Evolutionary conservation across 2,888 invertebrate genomes (phyloP), one percentile per base, ranked within the genome.

Genomic region (Euzophera pinguis): DNA sequence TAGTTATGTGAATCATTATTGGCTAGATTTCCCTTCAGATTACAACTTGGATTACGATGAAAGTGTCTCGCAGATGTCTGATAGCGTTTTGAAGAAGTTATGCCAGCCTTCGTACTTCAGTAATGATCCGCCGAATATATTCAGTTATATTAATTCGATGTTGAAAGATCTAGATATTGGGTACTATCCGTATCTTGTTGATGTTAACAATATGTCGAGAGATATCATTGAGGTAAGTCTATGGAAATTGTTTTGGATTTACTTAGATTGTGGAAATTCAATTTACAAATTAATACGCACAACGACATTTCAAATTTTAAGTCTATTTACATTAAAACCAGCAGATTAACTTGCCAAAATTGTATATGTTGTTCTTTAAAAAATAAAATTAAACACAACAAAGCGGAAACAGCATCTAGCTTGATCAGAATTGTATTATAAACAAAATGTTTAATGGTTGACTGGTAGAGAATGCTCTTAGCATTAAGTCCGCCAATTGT

Each of bases 1-100:
- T 1, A 83, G 91, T 22, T 98, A 96, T 66, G 91, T 93, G 1
- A 92, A 95, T 62, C 95, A 96, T 77, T 98, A 98, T 75, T 95
- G 96, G 91, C 84, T 95, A 59, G 98, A 98, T 83, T 97, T 94
- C 69, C 97, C 98, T 0, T 77, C 86, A 1, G 82, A 93, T 8
- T 93, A 92, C 60, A 71, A 75, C 13, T 64, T 91, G 47, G 86
- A 84, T 47, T 71, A 68, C 9, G 77, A 79, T 1, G 80, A 78
- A 6, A 65, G 61, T 8, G 79, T 76, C 0, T 89, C 92, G 1
- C 92, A 93, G 62, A 88, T 95, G 35, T 84, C 88, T 0, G 88
- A 91, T 1, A 80, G 77, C 0, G 92, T 93, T 59, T 78, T 93
- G 37, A 91, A 92, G 52, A 92, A 91, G 67, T 79, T 95, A 60